These are phyloP conservation scores for Xyliphius kryptos DNA, from an alignment of 2,113 vertebrate genomes.

Conservation along the genomic window DNA sequence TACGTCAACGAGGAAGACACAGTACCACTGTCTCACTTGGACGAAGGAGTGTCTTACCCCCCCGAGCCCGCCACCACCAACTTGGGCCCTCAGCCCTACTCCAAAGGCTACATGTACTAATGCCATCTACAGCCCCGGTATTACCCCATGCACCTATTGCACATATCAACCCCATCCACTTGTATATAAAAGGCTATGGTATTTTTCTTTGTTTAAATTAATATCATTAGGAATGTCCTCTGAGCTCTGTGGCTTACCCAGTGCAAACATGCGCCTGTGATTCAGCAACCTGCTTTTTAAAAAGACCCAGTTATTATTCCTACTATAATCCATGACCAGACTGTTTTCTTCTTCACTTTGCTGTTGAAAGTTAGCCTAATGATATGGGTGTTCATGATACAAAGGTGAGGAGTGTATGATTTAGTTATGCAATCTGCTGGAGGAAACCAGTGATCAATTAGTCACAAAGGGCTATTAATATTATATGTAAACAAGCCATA, in stretches of 20 bases:
- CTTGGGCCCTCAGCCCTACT: slow-evolving; percentile 76
- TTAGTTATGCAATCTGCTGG: slow-evolving; percentile 28
- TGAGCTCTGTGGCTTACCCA: slow-evolving; percentile 58
- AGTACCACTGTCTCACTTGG: slow-evolving; percentile 89
- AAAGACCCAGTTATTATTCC: slow-evolving; percentile 68
- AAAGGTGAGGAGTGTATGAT: slow-evolving; percentile 16
- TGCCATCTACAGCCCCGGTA: slow-evolving; percentile 33
- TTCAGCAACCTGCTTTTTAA: slow-evolving; percentile 71
- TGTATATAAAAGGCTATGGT: slow-evolving; percentile 60
- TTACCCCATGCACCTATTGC: slow-evolving; percentile 55
- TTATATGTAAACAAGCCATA: slow-evolving; percentile 31
- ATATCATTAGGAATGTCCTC: slow-evolving; percentile 67
- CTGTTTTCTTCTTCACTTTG: slow-evolving; percentile 31
- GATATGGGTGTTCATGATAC: slow-evolving; percentile 14
- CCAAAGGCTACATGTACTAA: slow-evolving; percentile 88
- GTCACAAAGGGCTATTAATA: slow-evolving; percentile 34
- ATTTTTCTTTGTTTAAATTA: slow-evolving; percentile 63
- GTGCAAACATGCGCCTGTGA: slow-evolving; percentile 65
- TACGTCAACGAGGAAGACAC: slow-evolving; percentile 92
- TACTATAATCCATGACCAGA: slow-evolving; percentile 37
- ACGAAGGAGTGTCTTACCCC: slow-evolving; percentile 71
- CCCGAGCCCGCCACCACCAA: slow-evolving; percentile 66
- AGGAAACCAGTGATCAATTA: slow-evolving; percentile 9
- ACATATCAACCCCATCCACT: slow-evolving; percentile 55
- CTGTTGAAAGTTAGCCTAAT: slow-evolving; percentile 15